Base-by-base conservation (phyloP, 2,888 invertebrate species). In the Neocrepidodera transversa region DNA sequence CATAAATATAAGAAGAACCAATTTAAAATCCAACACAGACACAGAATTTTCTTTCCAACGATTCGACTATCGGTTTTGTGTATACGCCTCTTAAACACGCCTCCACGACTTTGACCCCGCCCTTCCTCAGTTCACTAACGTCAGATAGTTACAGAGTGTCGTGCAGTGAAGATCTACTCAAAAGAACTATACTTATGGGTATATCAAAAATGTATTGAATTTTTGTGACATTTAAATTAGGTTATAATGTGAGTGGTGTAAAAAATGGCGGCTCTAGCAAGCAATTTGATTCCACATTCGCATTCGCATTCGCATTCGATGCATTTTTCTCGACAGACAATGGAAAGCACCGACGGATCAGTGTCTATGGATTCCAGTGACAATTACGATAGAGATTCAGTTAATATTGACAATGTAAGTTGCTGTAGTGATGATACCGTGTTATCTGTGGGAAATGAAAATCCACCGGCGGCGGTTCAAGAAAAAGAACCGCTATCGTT, bases 341-440 rank as follows among this genome's bases (percentile, higher is more conserved):
- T 78, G 57, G 76, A 77, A 43, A 73, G 73, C 43, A 73, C 72
- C 42, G 78, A 78, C 57, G 76, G 76, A n/a, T 76, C 76, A 11
- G 70, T 75, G 30, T 78, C 78, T 16, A 75, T 76, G 74, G 79
- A 79, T 64, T 78, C 78, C 28, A 76, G 72, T 62, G 77, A 78
- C 57, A 71, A 74, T 63, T 76, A 73, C 64, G 77, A 76, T 38
- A 60, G 76, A 43, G 76, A 76, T 63, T 78, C 77, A 11, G 72
- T 77, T 4, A 82, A 82, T 60, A 64, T 58, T 17, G 83, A 84
- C 66, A 84, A 85, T 13, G 84, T 85, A 63, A 89, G 89, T 60
- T 87, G 88, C 65, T 87, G 88, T 68, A 88, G 88, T 69, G 90
- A 90, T 70, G 91, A 90, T 72, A 92, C 92, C 38, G 92, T 91